Evolutionary conservation across 92 coral and sea anemone species (phyloP).

Genomic region (Anthopleura xanthogrammica): DNA sequence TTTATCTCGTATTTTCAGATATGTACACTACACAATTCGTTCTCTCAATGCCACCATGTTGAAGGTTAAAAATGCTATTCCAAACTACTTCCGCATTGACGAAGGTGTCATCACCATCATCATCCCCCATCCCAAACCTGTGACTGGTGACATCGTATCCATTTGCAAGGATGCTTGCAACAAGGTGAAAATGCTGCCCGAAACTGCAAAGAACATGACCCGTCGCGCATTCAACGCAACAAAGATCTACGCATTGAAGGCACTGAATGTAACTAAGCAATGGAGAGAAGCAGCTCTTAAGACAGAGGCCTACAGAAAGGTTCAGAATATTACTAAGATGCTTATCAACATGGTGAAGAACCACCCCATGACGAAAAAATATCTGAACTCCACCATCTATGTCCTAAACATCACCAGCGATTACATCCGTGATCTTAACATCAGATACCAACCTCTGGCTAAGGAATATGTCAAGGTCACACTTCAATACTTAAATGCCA

Average conservation of each 20-base stretch:
- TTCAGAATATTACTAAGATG: conserved; percentile 4
- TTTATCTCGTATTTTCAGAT: background rate
- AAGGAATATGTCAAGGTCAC: conserved; percentile 34
- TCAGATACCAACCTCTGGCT: conserved; percentile 26
- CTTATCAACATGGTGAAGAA: conserved; percentile 39
- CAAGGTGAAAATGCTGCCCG: conserved; percentile 51
- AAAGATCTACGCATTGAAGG: conserved; percentile 48
- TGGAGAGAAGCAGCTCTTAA: conserved; percentile 8
- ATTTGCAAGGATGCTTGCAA: conserved; percentile 50
- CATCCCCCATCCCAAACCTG: conserved; percentile 65
- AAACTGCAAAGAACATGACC: conserved; percentile 52
- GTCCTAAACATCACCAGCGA: conserved; percentile 48
- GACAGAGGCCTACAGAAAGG: conserved; percentile 7
- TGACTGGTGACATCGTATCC: conserved; percentile 49
- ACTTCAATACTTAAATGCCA: conserved; percentile 31
- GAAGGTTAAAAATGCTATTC: conserved; percentile 8
- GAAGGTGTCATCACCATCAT: conserved; percentile 54
- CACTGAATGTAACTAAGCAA: conserved; percentile 22
- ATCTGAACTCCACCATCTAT: conserved; percentile 40
- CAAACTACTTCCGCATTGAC: conserved; percentile 57
- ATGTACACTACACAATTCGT: conserved; percentile 30
- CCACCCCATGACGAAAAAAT: conserved; percentile 39
- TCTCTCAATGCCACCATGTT: conserved; percentile 31
- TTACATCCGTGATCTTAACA: conserved; percentile 34
- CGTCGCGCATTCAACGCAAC: conserved; percentile 57